Percentiles rank a stretch among this genome's conserved stretches.
Conservation (phyloP, 2,113 vertebrate genomes). For the Actenoides lindsayi region DNA sequence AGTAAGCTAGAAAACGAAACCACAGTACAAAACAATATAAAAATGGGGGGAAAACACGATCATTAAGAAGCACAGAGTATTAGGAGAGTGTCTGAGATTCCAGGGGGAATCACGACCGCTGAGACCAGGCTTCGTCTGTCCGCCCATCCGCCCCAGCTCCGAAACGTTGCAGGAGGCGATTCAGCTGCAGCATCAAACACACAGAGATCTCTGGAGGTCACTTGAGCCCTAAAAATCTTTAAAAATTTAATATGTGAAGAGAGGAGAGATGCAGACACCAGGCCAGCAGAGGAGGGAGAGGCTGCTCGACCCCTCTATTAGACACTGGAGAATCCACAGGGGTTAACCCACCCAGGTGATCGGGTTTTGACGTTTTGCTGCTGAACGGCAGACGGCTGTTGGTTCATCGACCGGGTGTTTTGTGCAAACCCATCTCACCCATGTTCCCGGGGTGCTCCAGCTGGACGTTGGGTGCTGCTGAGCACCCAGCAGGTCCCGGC, state of each 20-base stretch:
- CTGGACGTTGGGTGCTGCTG: neutral
- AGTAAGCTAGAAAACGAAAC: neutral
- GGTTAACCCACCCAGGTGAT: accelerated
- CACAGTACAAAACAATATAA: neutral
- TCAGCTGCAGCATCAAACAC: neutral
- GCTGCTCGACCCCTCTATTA: neutral
- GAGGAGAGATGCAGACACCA: neutral
- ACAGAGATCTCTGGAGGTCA: accelerated
- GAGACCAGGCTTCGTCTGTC: neutral
- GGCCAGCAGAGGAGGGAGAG: neutral
- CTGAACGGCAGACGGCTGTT: accelerated
- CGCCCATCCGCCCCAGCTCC: neutral
- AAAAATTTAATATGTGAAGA: neutral
- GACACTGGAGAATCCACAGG: neutral
- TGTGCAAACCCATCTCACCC: accelerated
- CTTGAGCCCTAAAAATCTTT: neutral
- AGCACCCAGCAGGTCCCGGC: accelerated
- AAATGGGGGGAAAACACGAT: accelerated
- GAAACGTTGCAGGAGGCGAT: accelerated
- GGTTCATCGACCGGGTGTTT: accelerated
- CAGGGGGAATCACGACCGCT: neutral
- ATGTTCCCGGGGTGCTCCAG: accelerated
- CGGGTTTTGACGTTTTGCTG: accelerated
- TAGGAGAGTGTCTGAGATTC: neutral
- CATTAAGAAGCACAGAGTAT: neutral